Conservation (phyloP, 2,113 vertebrate species). For the Ptychochromis oligacanthus region DNA sequence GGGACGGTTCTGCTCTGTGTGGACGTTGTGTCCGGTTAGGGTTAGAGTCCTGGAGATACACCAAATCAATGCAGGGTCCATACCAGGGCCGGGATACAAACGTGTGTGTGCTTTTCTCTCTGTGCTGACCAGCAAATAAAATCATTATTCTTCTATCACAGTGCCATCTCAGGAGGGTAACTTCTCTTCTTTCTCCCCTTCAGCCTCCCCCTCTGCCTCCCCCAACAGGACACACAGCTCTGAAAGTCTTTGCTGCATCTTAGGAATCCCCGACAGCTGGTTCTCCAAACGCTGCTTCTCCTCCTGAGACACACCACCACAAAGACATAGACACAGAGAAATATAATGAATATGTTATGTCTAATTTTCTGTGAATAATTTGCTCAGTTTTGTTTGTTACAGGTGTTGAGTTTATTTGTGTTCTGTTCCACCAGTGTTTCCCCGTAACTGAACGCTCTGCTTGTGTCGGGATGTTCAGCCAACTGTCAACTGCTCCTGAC, state of each 20-base stretch:
- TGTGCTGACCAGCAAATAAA: constrained; percentile 8
- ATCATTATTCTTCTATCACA: background rate
- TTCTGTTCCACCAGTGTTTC: fast-evolving
- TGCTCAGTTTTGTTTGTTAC: background rate
- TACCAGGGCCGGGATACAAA: background rate
- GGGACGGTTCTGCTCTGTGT: background rate
- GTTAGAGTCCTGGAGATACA: background rate
- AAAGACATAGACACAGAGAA: background rate
- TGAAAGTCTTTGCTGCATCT: constrained; percentile 94
- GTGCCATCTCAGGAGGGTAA: background rate
- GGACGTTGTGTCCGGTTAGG: background rate
- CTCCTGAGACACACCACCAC: constrained; percentile 71
- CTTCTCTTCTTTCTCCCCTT: background rate
- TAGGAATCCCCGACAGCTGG: constrained; percentile 93
- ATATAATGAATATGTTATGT: background rate
- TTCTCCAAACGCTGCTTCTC: constrained; percentile 95
- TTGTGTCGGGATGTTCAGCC: background rate
- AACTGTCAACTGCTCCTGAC: background rate
- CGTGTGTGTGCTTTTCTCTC: background rate
- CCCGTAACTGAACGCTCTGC: background rate
- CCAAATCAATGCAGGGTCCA: background rate
- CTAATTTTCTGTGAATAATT: background rate
- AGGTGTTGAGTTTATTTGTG: background rate
- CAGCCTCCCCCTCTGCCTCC: constrained; percentile 65
- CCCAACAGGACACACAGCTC: constrained; percentile 94